Evolutionary conservation across 2,888 invertebrate genomes (phyloP).

Genomic region (Ceriagrion tenellum): DNA sequence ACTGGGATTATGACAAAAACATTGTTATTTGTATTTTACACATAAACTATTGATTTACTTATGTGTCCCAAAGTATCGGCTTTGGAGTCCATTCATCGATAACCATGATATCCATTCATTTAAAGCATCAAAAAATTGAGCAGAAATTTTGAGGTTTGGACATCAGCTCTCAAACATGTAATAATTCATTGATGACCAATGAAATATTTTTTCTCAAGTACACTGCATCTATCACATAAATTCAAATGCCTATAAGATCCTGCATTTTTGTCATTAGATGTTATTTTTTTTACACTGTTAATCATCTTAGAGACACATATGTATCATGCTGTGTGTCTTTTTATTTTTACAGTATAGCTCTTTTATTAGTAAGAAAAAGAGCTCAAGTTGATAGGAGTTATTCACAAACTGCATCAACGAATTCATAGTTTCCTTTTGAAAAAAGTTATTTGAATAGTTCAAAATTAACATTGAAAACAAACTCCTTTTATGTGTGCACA

Average conservation of each 20-base stretch:
- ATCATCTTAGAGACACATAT: too few species aligned
- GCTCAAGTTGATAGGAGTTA: background rate
- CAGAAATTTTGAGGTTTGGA: constrained; percentile 26
- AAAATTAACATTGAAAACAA: background rate
- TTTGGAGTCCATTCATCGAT: background rate
- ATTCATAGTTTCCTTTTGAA: background rate
- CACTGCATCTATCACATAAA: constrained; percentile 7
- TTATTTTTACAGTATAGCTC: background rate
- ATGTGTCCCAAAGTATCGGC: background rate
- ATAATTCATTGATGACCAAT: background rate
- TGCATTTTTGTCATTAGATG: background rate
- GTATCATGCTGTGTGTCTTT: too few species aligned
- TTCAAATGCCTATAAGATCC: background rate
- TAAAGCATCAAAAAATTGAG: constrained; percentile 36
- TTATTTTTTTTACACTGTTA: too few species aligned
- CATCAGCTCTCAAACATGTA: background rate
- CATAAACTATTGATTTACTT: background rate
- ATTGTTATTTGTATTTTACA: background rate
- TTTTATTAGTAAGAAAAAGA: background rate
- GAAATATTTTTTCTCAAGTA: background rate
- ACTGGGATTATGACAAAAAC: background rate
- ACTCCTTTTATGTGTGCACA: background rate
- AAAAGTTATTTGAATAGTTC: background rate
- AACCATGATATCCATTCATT: background rate
- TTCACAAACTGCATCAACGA: background rate